Evolutionary conservation across 2,797 vertebrate species (phyloP).

Genomic region (Cheirogaleus major): DNA sequence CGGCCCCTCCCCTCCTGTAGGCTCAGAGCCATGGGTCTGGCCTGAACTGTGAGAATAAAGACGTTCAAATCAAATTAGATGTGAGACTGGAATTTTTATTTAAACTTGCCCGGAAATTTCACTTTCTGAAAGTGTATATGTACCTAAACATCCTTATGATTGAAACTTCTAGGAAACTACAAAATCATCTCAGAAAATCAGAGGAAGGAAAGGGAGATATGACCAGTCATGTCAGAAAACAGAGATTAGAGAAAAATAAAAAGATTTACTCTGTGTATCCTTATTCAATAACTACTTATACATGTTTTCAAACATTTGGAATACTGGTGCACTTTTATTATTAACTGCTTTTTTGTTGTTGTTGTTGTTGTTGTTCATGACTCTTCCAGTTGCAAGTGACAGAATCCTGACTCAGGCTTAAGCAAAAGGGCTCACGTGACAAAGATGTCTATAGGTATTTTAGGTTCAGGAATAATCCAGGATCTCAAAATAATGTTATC

Average conservation of each 20-base stretch:
- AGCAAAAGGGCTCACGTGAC: neutral
- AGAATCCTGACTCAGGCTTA: conserved; percentile 3
- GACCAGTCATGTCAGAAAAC: neutral
- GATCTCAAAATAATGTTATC: neutral
- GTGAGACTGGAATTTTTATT: neutral
- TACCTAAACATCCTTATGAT: neutral
- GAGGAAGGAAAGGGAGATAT: neutral
- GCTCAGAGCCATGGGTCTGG: neutral
- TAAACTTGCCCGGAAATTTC: neutral
- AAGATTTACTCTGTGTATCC: neutral
- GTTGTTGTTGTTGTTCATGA: neutral
- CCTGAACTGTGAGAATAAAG: neutral
- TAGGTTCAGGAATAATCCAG: neutral
- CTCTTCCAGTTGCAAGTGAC: neutral
- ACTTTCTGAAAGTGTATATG: neutral
- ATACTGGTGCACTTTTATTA: neutral
- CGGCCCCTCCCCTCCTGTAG: neutral
- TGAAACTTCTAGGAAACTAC: neutral
- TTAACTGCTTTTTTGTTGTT: neutral
- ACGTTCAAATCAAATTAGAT: neutral
- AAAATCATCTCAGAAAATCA: neutral
- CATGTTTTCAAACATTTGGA: neutral
- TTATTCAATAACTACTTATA: neutral
- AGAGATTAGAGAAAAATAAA: neutral
- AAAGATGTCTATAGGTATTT: neutral